Conservation (phyloP, 2,888 invertebrate species). For the Gymnoscelis rufifasciata region DNA sequence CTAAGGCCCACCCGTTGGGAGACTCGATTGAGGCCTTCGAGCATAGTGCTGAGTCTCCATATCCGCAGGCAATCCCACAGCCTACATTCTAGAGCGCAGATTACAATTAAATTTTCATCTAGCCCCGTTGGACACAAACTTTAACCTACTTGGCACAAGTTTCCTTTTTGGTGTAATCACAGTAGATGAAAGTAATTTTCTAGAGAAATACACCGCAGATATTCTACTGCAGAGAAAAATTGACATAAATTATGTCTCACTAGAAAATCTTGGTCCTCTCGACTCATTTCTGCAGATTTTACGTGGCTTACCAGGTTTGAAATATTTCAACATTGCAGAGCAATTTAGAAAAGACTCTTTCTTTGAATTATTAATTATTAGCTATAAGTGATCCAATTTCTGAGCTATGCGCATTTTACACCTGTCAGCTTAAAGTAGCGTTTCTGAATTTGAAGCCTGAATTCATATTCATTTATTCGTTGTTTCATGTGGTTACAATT, state of each 20-base stretch:
- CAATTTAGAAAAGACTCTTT: neutral
- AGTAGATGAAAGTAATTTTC: slow-evolving; percentile 13
- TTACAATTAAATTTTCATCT: slow-evolving; percentile 19
- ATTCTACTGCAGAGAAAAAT: slow-evolving; percentile 6
- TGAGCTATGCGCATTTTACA: too few species aligned
- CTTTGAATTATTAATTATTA: too few species aligned
- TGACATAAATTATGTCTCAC: neutral
- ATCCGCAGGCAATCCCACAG: slow-evolving; percentile 9
- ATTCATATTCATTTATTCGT: too few species aligned
- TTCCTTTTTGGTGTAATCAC: slow-evolving; percentile 12
- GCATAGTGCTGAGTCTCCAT: too few species aligned
- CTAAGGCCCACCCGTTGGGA: too few species aligned
- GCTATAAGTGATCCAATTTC: too few species aligned
- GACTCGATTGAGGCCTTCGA: too few species aligned
- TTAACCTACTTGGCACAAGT: slow-evolving; percentile 19
- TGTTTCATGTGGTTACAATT: too few species aligned
- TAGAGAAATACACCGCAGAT: slow-evolving; percentile 1
- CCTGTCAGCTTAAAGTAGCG: too few species aligned
- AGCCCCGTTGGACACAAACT: slow-evolving; percentile 14
- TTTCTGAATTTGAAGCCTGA: too few species aligned
- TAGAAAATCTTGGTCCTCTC: neutral
- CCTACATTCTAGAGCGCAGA: slow-evolving; percentile 8
- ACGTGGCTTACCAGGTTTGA: too few species aligned
- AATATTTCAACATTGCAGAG: too few species aligned
- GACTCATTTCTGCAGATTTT: neutral